Evolutionary conservation across 2,888 invertebrate genomes (phyloP), one percentile per base, ranked within the genome.

Genomic region (Macaria liturata): DNA sequence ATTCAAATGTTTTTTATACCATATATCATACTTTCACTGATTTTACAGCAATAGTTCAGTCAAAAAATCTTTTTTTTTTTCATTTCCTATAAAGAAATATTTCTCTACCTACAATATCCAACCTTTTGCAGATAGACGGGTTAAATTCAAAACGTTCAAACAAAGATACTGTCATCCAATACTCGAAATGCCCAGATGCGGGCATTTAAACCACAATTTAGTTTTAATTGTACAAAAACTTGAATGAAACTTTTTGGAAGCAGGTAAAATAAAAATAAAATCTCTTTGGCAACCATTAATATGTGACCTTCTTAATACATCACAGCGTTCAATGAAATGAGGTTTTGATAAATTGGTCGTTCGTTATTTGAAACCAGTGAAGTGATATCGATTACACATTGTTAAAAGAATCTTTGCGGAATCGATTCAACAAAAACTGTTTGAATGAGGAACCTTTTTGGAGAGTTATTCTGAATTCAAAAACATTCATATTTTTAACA

Each of bases 361-460:
- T 58, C 59, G 80, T 78, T 75, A 83, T 84, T 81, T 70, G 78
- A 84, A 83, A 84, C 84, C 85, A 76, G 71, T 80, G 76, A 75
- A 77, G 74, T 78, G 78, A 80, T 88, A 88, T 88, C 89, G 79
- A 88, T 89, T 88, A 88, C 89, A 72, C 60, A 83, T 86, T 89
- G 86, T 86, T 75, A 62, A 37, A 42, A 58, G 71, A 72, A 70
- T 60, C 76, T 76, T 80, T 75, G 56, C 40, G 9, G 47, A 57
- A 61, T 62, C 64, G 57, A 82, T 79, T 83, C 80, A 78, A 80
- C 76, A 72, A 81, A 80, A 76, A 78, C 69, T 76, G 77, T 85
- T 83, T 82, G 48, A 55, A 59, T 48, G 76, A 74, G 76, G 45
- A 73, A 74, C 72, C 45, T 78, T 79, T 78, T 78, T 79, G 75